These are phyloP conservation scores for Lates calcarifer DNA, from an alignment of 2,113 vertebrate genomes.

Conservation along the genomic window DNA sequence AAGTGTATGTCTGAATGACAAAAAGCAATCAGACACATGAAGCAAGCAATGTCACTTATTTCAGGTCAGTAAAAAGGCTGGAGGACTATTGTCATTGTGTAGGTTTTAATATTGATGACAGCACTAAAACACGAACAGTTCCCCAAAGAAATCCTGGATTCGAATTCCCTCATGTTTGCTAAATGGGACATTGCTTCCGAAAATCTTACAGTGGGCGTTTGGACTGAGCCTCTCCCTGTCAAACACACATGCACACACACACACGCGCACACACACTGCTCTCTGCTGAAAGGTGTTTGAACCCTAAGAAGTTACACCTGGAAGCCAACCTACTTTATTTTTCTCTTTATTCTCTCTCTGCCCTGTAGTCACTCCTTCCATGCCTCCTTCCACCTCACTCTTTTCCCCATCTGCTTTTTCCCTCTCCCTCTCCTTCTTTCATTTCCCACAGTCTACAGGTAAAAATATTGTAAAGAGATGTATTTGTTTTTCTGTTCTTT, in stretches of 20 bases:
- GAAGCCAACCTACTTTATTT: slow-evolving; percentile 17
- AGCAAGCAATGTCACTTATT: no score
- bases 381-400: background rate
- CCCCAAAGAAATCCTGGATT: no score
- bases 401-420: background rate
- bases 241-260: background rate
- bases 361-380: background rate
- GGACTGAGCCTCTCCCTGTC: no score
- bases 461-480: background rate
- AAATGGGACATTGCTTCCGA: no score
- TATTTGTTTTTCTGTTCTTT: background rate
- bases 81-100: no score
- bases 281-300: slow-evolving; percentile 11
- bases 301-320: slow-evolving; percentile 18
- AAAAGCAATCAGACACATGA: no score
- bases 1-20: no score
- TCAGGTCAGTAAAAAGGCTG: no score
- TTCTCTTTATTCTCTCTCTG: background rate
- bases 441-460: background rate
- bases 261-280: background rate
- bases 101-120: no score
- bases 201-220: no score
- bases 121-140: no score
- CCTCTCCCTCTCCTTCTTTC: background rate
- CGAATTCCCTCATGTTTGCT: no score